Evolutionary conservation across 2,113 vertebrate species (phyloP).

Genomic region (Eonycteris spelaea): DNA sequence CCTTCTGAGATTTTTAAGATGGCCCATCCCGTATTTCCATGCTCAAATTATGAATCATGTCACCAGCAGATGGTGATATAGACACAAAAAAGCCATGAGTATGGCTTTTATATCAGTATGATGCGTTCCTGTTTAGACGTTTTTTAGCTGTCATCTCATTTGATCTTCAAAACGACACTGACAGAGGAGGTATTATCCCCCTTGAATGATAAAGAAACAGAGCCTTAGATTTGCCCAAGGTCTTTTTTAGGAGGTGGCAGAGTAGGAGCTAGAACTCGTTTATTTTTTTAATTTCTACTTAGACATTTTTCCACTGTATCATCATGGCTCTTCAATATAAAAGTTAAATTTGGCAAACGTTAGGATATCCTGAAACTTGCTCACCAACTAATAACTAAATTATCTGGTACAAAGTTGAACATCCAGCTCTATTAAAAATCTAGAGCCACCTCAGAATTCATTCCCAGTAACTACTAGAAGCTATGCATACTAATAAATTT

Average conservation of each 20-base stretch:
- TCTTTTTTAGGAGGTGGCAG: conserved; percentile 17
- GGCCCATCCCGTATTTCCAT: neutral
- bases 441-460: neutral
- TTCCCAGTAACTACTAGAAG: neutral
- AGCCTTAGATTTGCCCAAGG: neutral
- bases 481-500: conserved; percentile 22
- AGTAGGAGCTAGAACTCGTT: neutral
- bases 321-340: neutral
- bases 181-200: neutral
- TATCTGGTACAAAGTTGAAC: neutral
- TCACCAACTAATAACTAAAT: neutral
- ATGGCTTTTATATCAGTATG: neutral
- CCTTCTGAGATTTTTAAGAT: neutral
- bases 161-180: neutral
- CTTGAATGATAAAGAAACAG: neutral
- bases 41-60: neutral
- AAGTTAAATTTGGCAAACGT: conserved; percentile 23
- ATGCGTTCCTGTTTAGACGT: neutral
- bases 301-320: neutral
- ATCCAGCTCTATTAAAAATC: neutral
- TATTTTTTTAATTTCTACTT: neutral
- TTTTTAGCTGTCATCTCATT: neutral
- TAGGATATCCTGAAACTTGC: conserved; percentile 16
- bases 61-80: conserved; percentile 71
- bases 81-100: conserved; percentile 11